Evolutionary conservation across 1,140 invertebrate genomes (phyloP), one percentile per base, ranked within the genome.

Genomic region (Papilio xuthus): DNA sequence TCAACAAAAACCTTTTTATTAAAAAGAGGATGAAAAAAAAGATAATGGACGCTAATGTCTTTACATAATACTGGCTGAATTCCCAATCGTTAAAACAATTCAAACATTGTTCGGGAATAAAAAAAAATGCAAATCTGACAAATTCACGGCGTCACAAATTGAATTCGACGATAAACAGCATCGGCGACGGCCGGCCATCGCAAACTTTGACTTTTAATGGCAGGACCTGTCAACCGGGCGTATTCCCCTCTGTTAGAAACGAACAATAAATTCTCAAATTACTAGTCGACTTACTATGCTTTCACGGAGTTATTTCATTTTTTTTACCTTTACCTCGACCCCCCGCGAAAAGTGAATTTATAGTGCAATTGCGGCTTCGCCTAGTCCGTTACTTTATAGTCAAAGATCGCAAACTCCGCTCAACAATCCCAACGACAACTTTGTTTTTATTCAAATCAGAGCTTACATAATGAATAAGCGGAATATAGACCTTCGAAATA

Each of bases 141-240:
- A 76, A 76, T 76, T 76, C 74, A n/a, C 74, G 74, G 53, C 74
- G 74, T 76, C 74, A 76, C 74, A 76, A 76, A 76, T 76, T 41
- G 50, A 41, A 60, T 60, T 76, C 53, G 74, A 76, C 74, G 50
- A 76, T 76, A 76, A 76, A 76, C 74, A 76, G 56, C 50, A 37
- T 37, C 73, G 73, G 73, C 73, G 73, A 56, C 73, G 37, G 74
- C 28, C 32, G 74, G 74, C 74, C 74, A 76, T 60, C 71, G 71
- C n/a, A 53, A n/a, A 53, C 50, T 53, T 53, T 53, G n/a, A 53
- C 50, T 18, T 53, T 53, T 53, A 53, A 9, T n/a, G 50, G 8
- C 50, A 53, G 50, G 50, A 53, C n/a, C 50, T 53, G 50, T 53
- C n/a, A 20, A n/a, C 0, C 50, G 15, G 15, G 18, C 50, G n/a